Base-by-base conservation (phyloP, 2,113 vertebrate genomes). In the Hippoglossus stenolepis region DNA sequence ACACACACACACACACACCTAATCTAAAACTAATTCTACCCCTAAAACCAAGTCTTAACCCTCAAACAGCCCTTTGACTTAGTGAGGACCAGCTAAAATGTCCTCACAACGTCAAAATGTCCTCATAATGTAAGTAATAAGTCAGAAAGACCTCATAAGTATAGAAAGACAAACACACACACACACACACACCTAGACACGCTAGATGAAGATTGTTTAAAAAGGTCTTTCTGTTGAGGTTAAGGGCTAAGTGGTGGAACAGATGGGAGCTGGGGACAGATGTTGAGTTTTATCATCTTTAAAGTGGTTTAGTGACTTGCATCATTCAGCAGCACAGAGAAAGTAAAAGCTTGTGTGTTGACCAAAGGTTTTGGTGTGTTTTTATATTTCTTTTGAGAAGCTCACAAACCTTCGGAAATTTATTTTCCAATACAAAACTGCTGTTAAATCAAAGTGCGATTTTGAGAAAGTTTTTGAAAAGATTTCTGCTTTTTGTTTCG, bases 221-320 rank as follows among this genome's bases (percentile, higher is more conserved):
- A 77, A 85, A 83, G 65, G 69, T 35, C 74, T 83, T 82, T 72
- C 63, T 75, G 56, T 67, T 66, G 28, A 78, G 64, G 70, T 75
- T 54, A 60, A 81, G 60, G 43, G 57, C 68, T 82, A 64, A 75
- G 57, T 59, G 69, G 58, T 56, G 54, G 63, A 68, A 65, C 85
- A 88, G 82, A 87, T 87, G 85, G 78, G 17, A 73, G 65, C 65
- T 82, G 21, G 53, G 75, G 76, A 84, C 74, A 79, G 79, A 82
- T 89, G 79, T 79, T 77, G 63, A 75, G 64, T 67, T 80, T 58
- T 75, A 79, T 76, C 60, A 51, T 64, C 65, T 71, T 78, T 56
- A 43, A 81, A 85, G 73, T 67, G 38, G 45, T 73, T 84, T 51
- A 80, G 68, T 67, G 67, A 47, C 66, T 69, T n/a, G 38, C 23